Evolutionary conservation across 2,797 vertebrate genomes (phyloP).

Genomic region (Mastacembelus armatus): DNA sequence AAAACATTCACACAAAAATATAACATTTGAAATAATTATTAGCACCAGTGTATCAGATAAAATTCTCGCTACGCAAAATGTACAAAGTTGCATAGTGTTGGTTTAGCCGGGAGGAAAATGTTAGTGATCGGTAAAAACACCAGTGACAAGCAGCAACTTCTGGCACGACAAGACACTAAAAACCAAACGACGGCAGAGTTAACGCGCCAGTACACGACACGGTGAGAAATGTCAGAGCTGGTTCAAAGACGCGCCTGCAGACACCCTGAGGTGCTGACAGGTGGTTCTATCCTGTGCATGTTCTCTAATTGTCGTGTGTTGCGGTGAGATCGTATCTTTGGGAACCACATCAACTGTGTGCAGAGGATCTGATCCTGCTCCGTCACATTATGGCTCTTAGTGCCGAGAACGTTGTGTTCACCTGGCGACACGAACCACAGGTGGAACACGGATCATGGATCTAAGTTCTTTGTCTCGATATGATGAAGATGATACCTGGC

Average conservation of each 20-base stretch:
- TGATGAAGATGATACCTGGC: too few species aligned
- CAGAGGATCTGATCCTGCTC: too few species aligned
- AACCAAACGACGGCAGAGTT: background rate
- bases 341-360: too few species aligned
- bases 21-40: slow-evolving; percentile 99
- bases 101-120: slow-evolving; percentile 64
- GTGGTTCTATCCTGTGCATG: too few species aligned
- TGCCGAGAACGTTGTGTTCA: too few species aligned
- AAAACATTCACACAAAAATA: slow-evolving; percentile 98
- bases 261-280: slow-evolving; percentile 2
- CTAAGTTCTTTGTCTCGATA: too few species aligned
- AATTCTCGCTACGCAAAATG: slow-evolving; percentile 90
- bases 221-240: background rate
- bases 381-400: background rate
- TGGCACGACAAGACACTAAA: background rate
- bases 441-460: too few species aligned
- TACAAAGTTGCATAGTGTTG: slow-evolving; percentile 98
- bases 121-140: slow-evolving; percentile 58
- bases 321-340: too few species aligned
- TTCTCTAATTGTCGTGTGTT: too few species aligned
- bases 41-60: slow-evolving; percentile 99
- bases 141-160: slow-evolving; percentile 71
- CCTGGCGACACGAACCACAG: too few species aligned
- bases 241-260: background rate
- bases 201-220: background rate